Base-by-base conservation (phyloP, 2,888 invertebrate genomes). In the Phlogophora meticulosa region DNA sequence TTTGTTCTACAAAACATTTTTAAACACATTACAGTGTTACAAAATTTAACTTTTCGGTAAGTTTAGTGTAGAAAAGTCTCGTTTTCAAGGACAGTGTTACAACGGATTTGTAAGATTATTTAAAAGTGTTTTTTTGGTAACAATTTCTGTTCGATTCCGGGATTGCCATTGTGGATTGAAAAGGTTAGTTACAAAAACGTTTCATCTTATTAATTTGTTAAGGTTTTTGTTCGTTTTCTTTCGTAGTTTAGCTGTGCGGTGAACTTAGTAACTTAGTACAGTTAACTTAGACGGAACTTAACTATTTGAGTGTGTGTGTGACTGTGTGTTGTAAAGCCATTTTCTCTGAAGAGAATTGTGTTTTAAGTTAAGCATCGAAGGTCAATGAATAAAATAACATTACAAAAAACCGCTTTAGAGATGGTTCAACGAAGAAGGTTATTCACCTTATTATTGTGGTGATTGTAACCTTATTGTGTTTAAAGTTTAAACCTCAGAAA, bases 51-150 rank as follows among this genome's bases (percentile, higher is more conserved):
- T 69, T 84, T 87, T 85, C 64, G 73, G 72, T 81, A 83, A 83
- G 68, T 85, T 85, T 75, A 75, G 81, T 83, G 80, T 58, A 82
- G 52, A 84, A 87, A 89, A 88, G 85, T 87, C 88, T 85, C 78
- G 86, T 88, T 88, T 71, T 76, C 88, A 90, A 90, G 90, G 91
- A 92, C 51, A 89, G 91, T 93, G 93, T 88, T 90, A 87, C 88
- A 86, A 90, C 88, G 91, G 90, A 91, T 77, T 84, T 82, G 80
- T 80, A 78, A 81, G 73, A 65, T 79, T 81, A 73, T 58, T 76
- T 76, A 66, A 38, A 81, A 88, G 88, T 89, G 89, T 85, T 86
- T 85, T 86, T 87, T 83, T 78, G 83, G 83, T 79, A 80, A 86
- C 83, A 87, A 85, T 86, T 88, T 89, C 88, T 84, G 84, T 89